Base-by-base conservation (phyloP, 2,797 vertebrate species). In the Uromys caudimaculatus region DNA sequence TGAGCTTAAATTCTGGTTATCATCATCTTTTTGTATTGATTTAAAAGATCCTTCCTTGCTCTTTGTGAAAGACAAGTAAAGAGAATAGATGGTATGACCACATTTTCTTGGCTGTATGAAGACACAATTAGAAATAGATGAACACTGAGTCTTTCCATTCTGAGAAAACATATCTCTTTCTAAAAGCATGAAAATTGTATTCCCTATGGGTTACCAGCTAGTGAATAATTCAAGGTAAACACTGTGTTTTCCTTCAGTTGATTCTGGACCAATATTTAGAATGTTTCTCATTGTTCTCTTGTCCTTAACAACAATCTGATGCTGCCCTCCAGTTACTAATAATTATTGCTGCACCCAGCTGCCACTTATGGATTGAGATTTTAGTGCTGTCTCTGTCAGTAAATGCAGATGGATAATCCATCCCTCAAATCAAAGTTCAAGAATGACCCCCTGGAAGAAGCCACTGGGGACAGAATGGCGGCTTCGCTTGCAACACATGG, bases 381-480 rank as follows among this genome's bases (percentile, higher is more conserved):
- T 97, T 94, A 97, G 91, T 54, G 10, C 69, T 71, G 19, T 94
- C 52, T 94, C 96, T 90, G 78, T 96, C 95, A 90, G 77, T 96
- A 95, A 98, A 97, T 94, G 41, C 89, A 97, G 94, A 95, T 94
- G 96, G 85, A 97, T 94, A 98, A 95, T 92, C 91, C 94, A 97
- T 73, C 73, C 89, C 94, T 97, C 94, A 97, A 96, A 96, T 97
- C 91, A 90, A 92, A 95, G 97, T 96, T 97, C 96, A 98, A 96
- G 87, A 96, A 96, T 78, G 88, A 78, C 91, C 29, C 78, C 56
- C 83, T 90, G 90, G 54, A 98, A 96, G 97, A 98, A 95, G 87
- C 97, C 94, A 75, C 97, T 41, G 89, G 75, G 92, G 97, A 98
- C 94, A 97, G 96, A 94, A 50, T 87, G 96, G 60, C 9, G 89